phyloP scores from a whole-genome alignment of 2,797 vertebrate species.

The Hippopotamyrus pictus region DNA sequence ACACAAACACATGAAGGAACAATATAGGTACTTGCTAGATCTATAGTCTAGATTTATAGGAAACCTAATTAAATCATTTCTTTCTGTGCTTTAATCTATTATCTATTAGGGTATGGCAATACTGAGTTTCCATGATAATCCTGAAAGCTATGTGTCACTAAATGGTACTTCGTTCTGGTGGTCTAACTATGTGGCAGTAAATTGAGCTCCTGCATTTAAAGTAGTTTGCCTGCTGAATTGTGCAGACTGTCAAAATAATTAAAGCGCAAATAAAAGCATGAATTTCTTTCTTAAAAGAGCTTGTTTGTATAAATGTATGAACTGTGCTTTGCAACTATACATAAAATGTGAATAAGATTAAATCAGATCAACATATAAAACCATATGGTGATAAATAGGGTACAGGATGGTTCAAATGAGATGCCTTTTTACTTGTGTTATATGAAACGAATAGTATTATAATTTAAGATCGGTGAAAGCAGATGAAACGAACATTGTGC shows the following conservation, averaged over 20 bases:
- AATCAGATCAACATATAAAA: neutral
- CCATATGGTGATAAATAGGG: neutral
- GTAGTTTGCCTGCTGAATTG: neutral
- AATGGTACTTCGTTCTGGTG: neutral
- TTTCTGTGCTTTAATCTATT: constrained; percentile 2
- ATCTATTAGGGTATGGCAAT: constrained; percentile 2
- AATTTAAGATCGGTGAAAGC: neutral
- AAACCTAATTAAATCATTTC: constrained; percentile 9
- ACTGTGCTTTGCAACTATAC: neutral
- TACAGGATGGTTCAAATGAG: neutral
- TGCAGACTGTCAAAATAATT: neutral
- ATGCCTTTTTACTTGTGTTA: neutral
- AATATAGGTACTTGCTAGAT: neutral
- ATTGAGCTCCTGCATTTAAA: neutral
- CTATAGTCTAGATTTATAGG: constrained; percentile 13
- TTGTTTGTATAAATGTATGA: neutral
- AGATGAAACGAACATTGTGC: neutral
- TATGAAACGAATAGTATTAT: neutral
- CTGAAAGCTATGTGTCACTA: neutral
- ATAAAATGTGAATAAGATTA: neutral
- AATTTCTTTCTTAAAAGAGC: neutral
- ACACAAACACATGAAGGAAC: constrained; percentile 2
- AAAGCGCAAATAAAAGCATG: neutral
- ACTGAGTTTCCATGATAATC: constrained; percentile 10
- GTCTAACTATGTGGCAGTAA: neutral